Percentiles rank a stretch among this genome's conserved stretches.
phyloP scores from a whole-genome alignment of 2,797 vertebrate genomes.

The Gallinago nigripennis region DNA sequence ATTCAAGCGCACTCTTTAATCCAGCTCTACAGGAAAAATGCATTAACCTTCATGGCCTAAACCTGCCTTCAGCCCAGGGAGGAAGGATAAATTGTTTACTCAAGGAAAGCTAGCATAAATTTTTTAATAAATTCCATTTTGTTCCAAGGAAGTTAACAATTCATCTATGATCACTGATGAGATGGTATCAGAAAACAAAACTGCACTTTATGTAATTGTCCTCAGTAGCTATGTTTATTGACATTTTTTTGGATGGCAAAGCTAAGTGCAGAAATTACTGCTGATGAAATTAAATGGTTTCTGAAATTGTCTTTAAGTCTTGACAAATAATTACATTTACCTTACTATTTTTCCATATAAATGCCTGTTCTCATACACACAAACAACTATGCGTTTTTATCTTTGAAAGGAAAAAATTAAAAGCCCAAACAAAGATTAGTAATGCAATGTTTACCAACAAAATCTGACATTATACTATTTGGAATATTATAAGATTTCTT shows the following conservation, averaged over 20 bases:
- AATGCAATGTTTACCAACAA: not conserved
- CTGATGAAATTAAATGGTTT: not conserved
- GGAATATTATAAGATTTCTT: not conserved
- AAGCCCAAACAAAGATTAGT: not conserved
- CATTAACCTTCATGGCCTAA: constrained; percentile 90
- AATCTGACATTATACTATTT: not conserved
- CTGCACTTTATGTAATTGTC: not conserved
- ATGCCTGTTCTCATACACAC: not conserved
- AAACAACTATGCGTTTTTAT: not conserved
- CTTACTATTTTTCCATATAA: not conserved
- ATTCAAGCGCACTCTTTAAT: constrained; percentile 75
- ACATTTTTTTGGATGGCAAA: not conserved
- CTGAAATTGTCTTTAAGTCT: not conserved
- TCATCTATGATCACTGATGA: constrained; percentile 81
- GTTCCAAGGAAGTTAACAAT: constrained; percentile 85
- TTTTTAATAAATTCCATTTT: constrained; percentile 91
- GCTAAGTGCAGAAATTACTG: constrained; percentile 5
- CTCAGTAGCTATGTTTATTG: not conserved
- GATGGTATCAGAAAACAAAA: constrained; percentile 54
- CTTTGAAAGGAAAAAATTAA: not conserved
- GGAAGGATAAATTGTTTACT: constrained; percentile 81
- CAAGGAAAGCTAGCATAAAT: constrained; percentile 86
- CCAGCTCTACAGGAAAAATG: constrained; percentile 86
- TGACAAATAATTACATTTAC: not conserved
- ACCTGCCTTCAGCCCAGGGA: constrained; percentile 76